Evolutionary conservation across 2,113 vertebrate genomes (phyloP).

Genomic region (Urocitellus parryii): DNA sequence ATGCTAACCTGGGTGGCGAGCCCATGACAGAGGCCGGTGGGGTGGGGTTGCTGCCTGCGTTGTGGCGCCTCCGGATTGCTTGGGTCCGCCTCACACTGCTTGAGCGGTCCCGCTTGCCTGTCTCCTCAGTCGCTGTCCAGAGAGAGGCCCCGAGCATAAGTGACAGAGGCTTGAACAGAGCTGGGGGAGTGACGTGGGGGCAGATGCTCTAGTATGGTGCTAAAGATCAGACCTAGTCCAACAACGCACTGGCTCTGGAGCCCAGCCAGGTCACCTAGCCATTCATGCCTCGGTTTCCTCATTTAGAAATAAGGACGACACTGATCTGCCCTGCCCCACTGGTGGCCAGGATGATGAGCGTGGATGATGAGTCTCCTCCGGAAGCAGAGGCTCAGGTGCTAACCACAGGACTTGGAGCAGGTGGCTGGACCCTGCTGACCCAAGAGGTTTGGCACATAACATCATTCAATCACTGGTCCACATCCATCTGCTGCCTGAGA

Average conservation of each 20-base stretch:
- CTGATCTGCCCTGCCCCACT: not conserved
- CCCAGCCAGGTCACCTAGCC: not conserved
- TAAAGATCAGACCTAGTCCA: not conserved
- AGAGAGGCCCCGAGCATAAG: not conserved
- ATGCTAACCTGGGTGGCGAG: slow-evolving; percentile 91
- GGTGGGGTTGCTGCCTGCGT: slow-evolving; percentile 95
- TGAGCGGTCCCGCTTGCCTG: slow-evolving; percentile 87
- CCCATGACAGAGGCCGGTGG: slow-evolving; percentile 95
- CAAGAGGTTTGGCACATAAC: fast-evolving
- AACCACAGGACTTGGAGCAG: not conserved
- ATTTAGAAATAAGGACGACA: not conserved
- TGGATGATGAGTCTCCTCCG: not conserved
- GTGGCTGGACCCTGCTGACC: not conserved
- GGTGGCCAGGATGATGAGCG: fast-evolving
- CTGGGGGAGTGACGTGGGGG: fast-evolving
- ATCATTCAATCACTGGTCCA: fast-evolving
- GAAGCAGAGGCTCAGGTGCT: not conserved
- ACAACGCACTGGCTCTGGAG: not conserved
- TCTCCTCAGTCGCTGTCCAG: slow-evolving; percentile 87
- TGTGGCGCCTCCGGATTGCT: slow-evolving; percentile 94
- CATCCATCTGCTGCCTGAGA: not conserved
- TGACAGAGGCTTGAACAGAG: not conserved
- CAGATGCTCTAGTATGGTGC: not conserved
- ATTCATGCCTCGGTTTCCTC: not conserved
- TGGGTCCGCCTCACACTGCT: slow-evolving; percentile 93